A percentile compares a stretch with the other conserved stretches of the same genome.
These are phyloP conservation scores for Drosophila ercepeae DNA, from an alignment of 1,140 invertebrate species.

Conservation along the genomic window DNA sequence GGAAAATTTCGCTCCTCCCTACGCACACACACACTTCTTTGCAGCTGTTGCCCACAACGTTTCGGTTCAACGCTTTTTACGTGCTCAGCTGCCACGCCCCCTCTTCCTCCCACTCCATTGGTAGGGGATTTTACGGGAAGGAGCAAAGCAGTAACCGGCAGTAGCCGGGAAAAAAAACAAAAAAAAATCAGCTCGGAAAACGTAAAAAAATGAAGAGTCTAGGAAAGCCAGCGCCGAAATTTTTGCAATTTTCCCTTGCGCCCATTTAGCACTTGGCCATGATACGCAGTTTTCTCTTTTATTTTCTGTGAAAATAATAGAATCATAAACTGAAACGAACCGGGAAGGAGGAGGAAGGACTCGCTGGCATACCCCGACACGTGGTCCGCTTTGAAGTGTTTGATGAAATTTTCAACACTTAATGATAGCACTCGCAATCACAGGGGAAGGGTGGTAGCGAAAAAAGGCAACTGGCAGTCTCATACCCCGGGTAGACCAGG, in stretches of 20 bases:
- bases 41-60: constrained; percentile 80
- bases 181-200: constrained; percentile 8
- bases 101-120: too few relatives aligned
- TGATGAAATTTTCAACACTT: constrained; percentile 82
- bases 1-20: constrained; percentile 73
- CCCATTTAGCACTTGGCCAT: constrained; percentile 79
- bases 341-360: background rate
- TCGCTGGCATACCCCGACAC: constrained; percentile 22
- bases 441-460: constrained; percentile 3
- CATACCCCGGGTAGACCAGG: constrained; percentile 1
- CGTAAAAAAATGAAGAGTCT: constrained; percentile 4
- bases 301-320: constrained; percentile 82
- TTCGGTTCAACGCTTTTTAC: constrained; percentile 80
- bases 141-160: background rate
- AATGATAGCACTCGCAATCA: constrained; percentile 75
- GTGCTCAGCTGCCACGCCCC: constrained; percentile 74
- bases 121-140: constrained; percentile 50
- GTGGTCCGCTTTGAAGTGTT: constrained; percentile 75
- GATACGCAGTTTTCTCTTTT: constrained; percentile 81
- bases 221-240: constrained; percentile 41
- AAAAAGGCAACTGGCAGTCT: constrained; percentile 17
- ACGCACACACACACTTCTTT: constrained; percentile 64
- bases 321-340: constrained; percentile 78
- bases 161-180: constrained; percentile 17
- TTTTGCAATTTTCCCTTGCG: constrained; percentile 77